Evolutionary conservation across 1,140 invertebrate species (phyloP).

Genomic region (Thrips palmi): DNA sequence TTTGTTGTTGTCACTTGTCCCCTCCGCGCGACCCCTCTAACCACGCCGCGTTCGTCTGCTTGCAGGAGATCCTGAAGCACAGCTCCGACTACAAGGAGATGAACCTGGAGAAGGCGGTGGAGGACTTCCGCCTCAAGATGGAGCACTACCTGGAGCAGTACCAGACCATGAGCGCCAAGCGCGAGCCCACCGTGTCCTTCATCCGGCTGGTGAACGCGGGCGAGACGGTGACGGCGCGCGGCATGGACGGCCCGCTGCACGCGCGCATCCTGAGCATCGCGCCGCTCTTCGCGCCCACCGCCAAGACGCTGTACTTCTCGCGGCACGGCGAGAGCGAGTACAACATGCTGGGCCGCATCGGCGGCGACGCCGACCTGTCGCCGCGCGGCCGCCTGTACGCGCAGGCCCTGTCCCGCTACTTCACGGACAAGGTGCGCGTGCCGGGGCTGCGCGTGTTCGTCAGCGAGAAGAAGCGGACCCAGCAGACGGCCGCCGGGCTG

Average conservation of each 20-base stretch:
- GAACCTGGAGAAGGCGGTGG: constrained; percentile 51
- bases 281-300: constrained; percentile 51
- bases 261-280: constrained; percentile 55
- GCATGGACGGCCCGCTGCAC: constrained; percentile 49
- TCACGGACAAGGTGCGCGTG: constrained; percentile 40
- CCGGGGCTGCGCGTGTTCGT: constrained; percentile 69
- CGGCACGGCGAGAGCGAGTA: constrained; percentile 86
- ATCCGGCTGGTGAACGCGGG: constrained; percentile 57
- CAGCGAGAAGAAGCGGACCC: constrained; percentile 67
- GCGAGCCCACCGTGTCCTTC: constrained; percentile 26
- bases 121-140: constrained; percentile 67
- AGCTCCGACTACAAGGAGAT: constrained; percentile 75
- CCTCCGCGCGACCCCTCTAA: too few relatives aligned
- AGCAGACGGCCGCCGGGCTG: constrained; percentile 68
- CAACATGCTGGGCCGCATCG: constrained; percentile 78
- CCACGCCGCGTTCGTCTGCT: constrained; percentile 10
- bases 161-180: constrained; percentile 47
- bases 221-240: constrained; percentile 36
- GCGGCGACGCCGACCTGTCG: constrained; percentile 72
- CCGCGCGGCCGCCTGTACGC: constrained; percentile 64
- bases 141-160: constrained; percentile 70
- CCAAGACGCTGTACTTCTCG: constrained; percentile 43
- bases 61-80: constrained; percentile 71
- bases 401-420: constrained; percentile 47
- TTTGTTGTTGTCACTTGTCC: too few relatives aligned